Evolutionary conservation across 2,113 vertebrate genomes (phyloP).

Genomic region (Meriones unguiculatus): DNA sequence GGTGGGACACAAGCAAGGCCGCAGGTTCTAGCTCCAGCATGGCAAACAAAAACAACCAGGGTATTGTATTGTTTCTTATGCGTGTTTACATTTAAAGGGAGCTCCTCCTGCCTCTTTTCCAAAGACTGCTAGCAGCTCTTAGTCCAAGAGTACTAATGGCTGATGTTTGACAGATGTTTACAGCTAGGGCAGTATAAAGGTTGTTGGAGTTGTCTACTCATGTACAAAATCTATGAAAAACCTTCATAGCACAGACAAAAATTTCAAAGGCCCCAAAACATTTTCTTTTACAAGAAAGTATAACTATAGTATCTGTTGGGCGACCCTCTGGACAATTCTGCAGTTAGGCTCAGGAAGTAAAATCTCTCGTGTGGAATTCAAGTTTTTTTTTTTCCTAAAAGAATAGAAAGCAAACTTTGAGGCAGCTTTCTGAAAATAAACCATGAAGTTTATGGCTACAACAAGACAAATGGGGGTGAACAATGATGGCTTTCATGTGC

Average conservation of each 20-base stretch:
- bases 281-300: slow-evolving; percentile 81
- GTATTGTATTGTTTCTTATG: not conserved
- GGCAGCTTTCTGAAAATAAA: slow-evolving; percentile 65
- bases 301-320: slow-evolving; percentile 78
- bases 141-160: slow-evolving; percentile 40
- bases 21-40: not conserved
- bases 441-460: slow-evolving; percentile 48
- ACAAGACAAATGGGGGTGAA: not conserved
- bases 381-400: slow-evolving; percentile 82
- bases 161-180: slow-evolving; percentile 65
- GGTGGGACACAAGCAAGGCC: not conserved
- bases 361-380: slow-evolving; percentile 46
- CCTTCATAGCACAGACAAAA: slow-evolving; percentile 69
- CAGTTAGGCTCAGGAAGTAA: slow-evolving; percentile 79
- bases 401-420: slow-evolving; percentile 78
- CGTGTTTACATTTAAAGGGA: not conserved
- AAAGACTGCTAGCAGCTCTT: slow-evolving; percentile 70
- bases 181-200: slow-evolving; percentile 77
- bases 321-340: slow-evolving; percentile 72
- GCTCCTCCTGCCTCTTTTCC: not conserved
- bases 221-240: slow-evolving; percentile 85
- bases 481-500: slow-evolving; percentile 48
- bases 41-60: not conserved
- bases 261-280: slow-evolving; percentile 81
- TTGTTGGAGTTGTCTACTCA: slow-evolving; percentile 79